Evolutionary conservation across 2,113 vertebrate genomes (phyloP).

Genomic region (Phrynocephalus versicolor): DNA sequence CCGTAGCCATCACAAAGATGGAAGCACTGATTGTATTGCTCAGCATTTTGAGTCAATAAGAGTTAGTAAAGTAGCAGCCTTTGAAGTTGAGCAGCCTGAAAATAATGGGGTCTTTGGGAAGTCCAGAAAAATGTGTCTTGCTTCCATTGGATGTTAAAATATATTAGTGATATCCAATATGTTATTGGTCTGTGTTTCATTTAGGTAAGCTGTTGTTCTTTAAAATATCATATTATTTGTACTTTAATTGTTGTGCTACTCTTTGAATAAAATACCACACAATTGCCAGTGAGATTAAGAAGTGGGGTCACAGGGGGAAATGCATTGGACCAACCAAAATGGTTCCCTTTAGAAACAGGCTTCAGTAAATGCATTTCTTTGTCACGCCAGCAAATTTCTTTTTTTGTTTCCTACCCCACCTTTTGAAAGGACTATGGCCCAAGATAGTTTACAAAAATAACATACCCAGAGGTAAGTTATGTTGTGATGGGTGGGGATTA

Average conservation of each 20-base stretch:
- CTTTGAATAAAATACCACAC: background rate
- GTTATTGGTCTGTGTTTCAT: background rate
- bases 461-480: no score
- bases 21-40: background rate
- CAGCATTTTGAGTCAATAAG: conserved; percentile 1
- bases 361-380: background rate
- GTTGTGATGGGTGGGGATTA: no score
- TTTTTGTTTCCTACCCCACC: background rate
- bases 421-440: no score
- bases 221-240: background rate
- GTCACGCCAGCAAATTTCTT: background rate
- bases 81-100: background rate
- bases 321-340: no score
- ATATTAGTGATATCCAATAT: background rate
- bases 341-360: background rate
- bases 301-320: background rate
- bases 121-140: background rate
- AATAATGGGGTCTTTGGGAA: background rate
- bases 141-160: background rate
- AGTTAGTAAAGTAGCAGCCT: background rate
- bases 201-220: no score
- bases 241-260: background rate
- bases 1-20: background rate
- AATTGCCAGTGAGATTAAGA: background rate
- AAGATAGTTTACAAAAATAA: no score